A percentile compares a stretch with the other conserved stretches of the same genome.
Conservation (phyloP, 2,797 vertebrate species). For the Varecia variegata region DNA sequence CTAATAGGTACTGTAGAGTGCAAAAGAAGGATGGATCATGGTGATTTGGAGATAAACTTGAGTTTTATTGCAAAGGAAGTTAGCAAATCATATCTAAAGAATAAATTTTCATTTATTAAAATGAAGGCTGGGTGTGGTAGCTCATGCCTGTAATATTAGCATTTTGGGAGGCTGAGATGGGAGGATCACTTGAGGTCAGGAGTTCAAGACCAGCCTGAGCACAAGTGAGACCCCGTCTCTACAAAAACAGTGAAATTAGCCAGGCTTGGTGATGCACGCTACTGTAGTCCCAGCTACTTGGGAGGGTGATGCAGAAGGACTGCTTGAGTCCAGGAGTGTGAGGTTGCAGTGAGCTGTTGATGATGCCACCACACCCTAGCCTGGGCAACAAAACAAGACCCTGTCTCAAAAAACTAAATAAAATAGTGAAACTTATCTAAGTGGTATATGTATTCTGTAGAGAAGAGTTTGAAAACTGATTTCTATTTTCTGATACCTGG, state of each 20-base stretch:
- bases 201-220: not conserved
- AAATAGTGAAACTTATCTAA: not conserved
- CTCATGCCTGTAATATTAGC: not conserved
- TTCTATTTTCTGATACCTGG: not conserved
- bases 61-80: constrained; percentile 6
- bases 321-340: too few relatives aligned
- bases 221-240: not conserved
- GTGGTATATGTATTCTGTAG: not conserved
- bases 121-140: not conserved
- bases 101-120: not conserved
- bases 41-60: not conserved
- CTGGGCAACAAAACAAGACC: too few relatives aligned
- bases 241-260: not conserved
- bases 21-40: not conserved
- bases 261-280: not conserved
- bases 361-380: too few relatives aligned
- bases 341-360: too few relatives aligned
- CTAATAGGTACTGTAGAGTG: not conserved
- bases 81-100: not conserved
- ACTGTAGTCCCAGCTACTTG: not conserved
- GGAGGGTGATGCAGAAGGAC: too few relatives aligned
- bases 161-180: not conserved
- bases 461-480: constrained; percentile 29
- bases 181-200: not conserved
- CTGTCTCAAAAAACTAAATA: too few relatives aligned